Evolutionary conservation across 64 coral and sea anemone genomes (phyloP), one percentile per base, ranked within the genome.

Genomic region (Anthopleura sola): DNA sequence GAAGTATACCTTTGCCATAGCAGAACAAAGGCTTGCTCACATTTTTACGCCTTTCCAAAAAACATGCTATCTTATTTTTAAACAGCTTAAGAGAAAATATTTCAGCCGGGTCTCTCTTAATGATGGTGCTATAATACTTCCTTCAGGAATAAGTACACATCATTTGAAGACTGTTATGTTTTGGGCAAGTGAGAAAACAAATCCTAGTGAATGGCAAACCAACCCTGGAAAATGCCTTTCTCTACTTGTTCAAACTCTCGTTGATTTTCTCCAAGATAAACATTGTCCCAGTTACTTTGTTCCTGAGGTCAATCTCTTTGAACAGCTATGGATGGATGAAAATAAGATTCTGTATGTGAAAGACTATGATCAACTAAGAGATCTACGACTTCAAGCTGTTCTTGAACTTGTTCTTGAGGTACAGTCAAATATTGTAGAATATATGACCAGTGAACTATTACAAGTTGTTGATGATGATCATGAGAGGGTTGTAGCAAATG

Each of bases 1-100:
- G 87, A 89, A 89, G 80, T 89, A 89, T 62, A 89, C 87, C 14
- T 89, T 89, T 89, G 78, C 87, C 37, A 89, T 89, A 82, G 87
- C 87, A 83, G 87, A 89, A 75, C 87, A 89, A 55, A 83, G 79
- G 60, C 18, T 89, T 68, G 87, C 80, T 44, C 80, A 68, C 78
- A 71, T 71, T 39, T 82, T 89, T 68, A 83, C 58, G 71, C 78
- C 78, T 89, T 82, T 83, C 64, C 87, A 89, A 69, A 89, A 60
- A 83, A 60, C 80, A 89, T 68, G 78, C 53, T 89, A 82, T 83
- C 87, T 89, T 58, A 89, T 89, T 74, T 80, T 89, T 55, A 89
- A 89, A 54, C 87, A 89, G 64, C 36, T 89, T 39, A 89, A 89
- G 54, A 89, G 87, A 83, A 82, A 83, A 89, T 89, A 89, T 78